A percentile compares a stretch with the other conserved stretches of the same genome.
Conservation (phyloP, 2,797 vertebrate genomes). For the Hemitrygon akajei region DNA sequence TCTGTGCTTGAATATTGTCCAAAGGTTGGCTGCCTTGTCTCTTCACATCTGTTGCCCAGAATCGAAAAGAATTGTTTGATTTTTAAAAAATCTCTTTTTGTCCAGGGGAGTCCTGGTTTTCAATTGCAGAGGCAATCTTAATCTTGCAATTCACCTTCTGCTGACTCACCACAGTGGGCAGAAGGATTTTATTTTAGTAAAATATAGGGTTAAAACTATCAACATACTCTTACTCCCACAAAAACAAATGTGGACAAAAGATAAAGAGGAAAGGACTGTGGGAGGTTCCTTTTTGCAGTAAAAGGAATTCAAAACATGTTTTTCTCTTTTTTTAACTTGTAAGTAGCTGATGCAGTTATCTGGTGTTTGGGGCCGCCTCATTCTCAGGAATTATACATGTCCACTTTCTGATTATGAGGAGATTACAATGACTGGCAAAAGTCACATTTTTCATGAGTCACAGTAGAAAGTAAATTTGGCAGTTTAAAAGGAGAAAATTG, state of each 20-base stretch:
- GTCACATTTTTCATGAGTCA: neutral
- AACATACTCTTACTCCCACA: conserved; percentile 16
- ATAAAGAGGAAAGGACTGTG: conserved; percentile 36
- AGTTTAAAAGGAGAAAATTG: neutral
- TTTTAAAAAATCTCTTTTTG: conserved; percentile 77
- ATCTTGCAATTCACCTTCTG: conserved; percentile 52
- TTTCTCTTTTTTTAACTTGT: conserved; percentile 17
- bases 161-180: neutral
- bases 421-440: conserved; percentile 14
- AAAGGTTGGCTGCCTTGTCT: conserved; percentile 89
- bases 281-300: conserved; percentile 36
- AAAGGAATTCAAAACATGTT: conserved; percentile 37
- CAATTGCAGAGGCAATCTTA: conserved; percentile 86
- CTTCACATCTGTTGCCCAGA: conserved; percentile 92
- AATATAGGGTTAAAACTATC: conserved; percentile 31
- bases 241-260: conserved; percentile 36
- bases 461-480: neutral
- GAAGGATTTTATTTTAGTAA: conserved; percentile 22
- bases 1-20: conserved; percentile 91
- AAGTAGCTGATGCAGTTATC: conserved; percentile 19
- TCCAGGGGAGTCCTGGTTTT: conserved; percentile 90
- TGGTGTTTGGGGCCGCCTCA: neutral
- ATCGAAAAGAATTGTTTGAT: conserved; percentile 86
- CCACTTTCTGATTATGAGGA: conserved; percentile 10
- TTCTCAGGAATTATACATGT: neutral